Evolutionary conservation across 1,140 invertebrate genomes (phyloP).

Genomic region (Drosophila santomea): DNA sequence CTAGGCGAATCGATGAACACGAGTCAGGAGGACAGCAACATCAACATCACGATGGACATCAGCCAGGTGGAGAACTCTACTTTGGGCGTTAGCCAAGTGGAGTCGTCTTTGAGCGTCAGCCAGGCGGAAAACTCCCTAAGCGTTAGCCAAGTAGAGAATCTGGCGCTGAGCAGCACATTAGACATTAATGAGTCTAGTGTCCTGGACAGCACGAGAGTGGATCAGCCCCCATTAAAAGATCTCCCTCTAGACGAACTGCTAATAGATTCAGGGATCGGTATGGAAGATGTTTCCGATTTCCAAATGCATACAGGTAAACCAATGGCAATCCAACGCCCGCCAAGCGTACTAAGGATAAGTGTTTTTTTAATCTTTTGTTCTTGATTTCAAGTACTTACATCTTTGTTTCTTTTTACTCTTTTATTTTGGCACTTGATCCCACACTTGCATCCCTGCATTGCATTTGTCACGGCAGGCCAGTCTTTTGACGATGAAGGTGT

Average conservation of each 20-base stretch:
- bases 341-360: conserved; percentile 52
- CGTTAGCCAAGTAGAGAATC: conserved; percentile 20
- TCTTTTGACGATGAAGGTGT: conserved; percentile 78
- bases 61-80: conserved; percentile 1
- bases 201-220: conserved; percentile 31
- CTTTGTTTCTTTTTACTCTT: conserved; percentile 50
- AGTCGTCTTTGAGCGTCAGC: conserved; percentile 11
- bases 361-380: conserved; percentile 68
- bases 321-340: conserved; percentile 21
- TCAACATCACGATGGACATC: conserved; percentile 3
- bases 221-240: conserved; percentile 13
- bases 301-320: conserved; percentile 57
- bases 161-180: conserved; percentile 45
- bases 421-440: conserved; percentile 49
- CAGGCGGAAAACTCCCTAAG: conserved; percentile 18
- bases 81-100: not conserved
- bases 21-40: not conserved
- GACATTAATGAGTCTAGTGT: conserved; percentile 45
- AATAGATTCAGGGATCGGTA: conserved; percentile 57
- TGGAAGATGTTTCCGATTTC: conserved; percentile 36
- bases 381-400: conserved; percentile 53
- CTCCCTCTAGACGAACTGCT: conserved; percentile 9
- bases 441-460: conserved; percentile 45
- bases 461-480: conserved; percentile 52
- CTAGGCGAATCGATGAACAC: conserved; percentile 23